Evolutionary conservation across 2,888 invertebrate species (phyloP).

Genomic region (Brenthis daphne): DNA sequence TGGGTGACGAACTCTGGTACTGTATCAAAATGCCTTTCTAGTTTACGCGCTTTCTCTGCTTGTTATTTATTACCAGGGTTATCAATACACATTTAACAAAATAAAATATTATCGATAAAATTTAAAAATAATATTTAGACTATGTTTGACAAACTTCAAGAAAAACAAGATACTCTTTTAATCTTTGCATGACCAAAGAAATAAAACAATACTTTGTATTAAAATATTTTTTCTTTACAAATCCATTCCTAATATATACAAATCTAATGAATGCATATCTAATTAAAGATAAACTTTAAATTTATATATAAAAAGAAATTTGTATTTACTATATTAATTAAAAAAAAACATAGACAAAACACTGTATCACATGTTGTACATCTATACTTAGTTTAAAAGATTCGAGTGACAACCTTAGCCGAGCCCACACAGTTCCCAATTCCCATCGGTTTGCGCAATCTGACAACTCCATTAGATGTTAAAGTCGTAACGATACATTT

Average conservation of each 20-base stretch:
- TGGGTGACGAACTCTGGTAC: constrained; percentile 52
- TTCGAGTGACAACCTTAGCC: constrained; percentile 53
- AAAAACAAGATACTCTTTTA: too few species aligned
- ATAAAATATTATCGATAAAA: not conserved
- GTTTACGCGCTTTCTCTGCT: constrained; percentile 54
- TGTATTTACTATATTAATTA: too few species aligned
- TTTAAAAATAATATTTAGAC: not conserved
- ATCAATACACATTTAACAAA: not conserved
- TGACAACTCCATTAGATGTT: constrained; percentile 75
- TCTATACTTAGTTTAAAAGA: not conserved
- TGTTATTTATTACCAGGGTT: constrained; percentile 35
- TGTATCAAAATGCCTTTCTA: constrained; percentile 54
- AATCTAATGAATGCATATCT: too few species aligned
- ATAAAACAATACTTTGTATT: too few species aligned
- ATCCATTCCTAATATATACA: too few species aligned
- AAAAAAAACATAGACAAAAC: too few species aligned
- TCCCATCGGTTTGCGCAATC: constrained; percentile 66
- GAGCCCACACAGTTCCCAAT: constrained; percentile 58
- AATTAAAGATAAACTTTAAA: too few species aligned
- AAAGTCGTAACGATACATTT: constrained; percentile 50
- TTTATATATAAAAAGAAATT: too few species aligned
- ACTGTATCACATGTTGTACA: too few species aligned
- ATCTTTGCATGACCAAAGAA: too few species aligned
- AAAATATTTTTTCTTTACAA: too few species aligned
- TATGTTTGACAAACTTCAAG: too few species aligned